Base-by-base conservation (phyloP, 2,113 vertebrate species). In the Podocnemis expansa region DNA sequence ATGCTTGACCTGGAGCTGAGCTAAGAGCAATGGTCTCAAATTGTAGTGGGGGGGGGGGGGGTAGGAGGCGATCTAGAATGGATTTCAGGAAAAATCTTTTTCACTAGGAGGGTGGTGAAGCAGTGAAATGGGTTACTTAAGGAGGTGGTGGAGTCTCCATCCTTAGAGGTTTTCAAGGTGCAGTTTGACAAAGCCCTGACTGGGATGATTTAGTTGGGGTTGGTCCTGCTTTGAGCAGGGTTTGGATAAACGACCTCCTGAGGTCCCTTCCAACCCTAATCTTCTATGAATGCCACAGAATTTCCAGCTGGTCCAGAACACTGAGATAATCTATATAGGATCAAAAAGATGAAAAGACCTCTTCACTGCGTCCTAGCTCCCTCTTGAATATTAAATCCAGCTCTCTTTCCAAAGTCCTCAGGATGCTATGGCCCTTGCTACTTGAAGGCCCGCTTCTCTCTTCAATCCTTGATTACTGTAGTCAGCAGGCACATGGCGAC, bases 341-440 rank as follows among this genome's bases (percentile, higher is more conserved):
- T 11, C 21, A 84, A 54, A 7, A 10, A 58, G 17, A 4, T 82
- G 70, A 84, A 81, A 78, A 31, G 16, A 55, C 43, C 5, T 16
- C 60, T 55, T 5, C 76, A 16, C 10, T 89, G 24, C 5, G 75
- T 3, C 7, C 24, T 25, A 52, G 70, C 5, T 60, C 1, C 3
- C 3, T 27, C 76, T 6, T 13, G 34, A 82, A 88, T 1, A 3
- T 12, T 70, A 21, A 1, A 7, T 41, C 80, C 51, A 73, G 10
- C 75, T 82, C 27, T 80, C 11, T 60, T 86, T 87, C 73, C 14
- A 90, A 73, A 54, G 4, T 8, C 60, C 45, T 47, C 52, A 34
- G 2, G 4, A 29, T 29, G 55, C 55, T 29, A 19, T 0, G 41
- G 21, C 76, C 5, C 49, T 1, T n/a, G 41, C 2, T 6, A 43